Percentiles rank a stretch among this genome's conserved stretches.
Evolutionary conservation across 2,113 vertebrate genomes (phyloP).

Genomic region (Blennius ocellaris): DNA sequence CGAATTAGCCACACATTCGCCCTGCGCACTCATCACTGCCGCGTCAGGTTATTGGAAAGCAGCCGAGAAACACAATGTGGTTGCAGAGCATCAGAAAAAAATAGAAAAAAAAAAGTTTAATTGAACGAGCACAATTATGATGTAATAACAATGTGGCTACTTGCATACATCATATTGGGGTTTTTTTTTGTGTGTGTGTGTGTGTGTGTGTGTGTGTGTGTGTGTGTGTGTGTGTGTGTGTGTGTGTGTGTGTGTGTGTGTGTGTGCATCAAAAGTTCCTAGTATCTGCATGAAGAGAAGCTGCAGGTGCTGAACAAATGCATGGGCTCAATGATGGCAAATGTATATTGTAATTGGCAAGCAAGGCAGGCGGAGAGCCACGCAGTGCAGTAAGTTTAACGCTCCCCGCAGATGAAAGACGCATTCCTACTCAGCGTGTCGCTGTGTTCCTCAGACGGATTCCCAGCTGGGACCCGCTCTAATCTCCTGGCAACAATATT

Average conservation of each 20-base stretch:
- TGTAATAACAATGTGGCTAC: too few species aligned
- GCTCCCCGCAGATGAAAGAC: constrained; percentile 75
- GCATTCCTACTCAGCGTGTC: constrained; percentile 81
- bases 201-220: too few species aligned
- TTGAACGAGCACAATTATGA: too few species aligned
- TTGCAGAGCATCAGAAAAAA: too few species aligned
- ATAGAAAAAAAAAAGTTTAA: too few species aligned
- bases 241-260: too few species aligned
- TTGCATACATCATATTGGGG: background rate
- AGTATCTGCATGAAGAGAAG: constrained; percentile 6
- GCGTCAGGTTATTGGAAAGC: background rate
- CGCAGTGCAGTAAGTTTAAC: constrained; percentile 65
- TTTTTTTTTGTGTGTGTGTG: too few species aligned
- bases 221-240: too few species aligned
- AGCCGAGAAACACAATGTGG: too few species aligned
- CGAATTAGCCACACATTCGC: constrained; percentile 1
- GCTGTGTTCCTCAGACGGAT: constrained; percentile 77
- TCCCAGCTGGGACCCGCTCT: constrained; percentile 80
- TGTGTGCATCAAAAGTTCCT: background rate
- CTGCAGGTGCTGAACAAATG: background rate
- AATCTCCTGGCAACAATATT: constrained; percentile 82
- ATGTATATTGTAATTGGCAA: constrained; percentile 47
- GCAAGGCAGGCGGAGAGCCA: constrained; percentile 41
- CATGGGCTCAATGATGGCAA: constrained; percentile 3
- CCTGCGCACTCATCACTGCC: background rate